Evolutionary conservation across 1,140 invertebrate genomes (phyloP), one percentile per base, ranked within the genome.

Genomic region (Drosophila nigrodunni): DNA sequence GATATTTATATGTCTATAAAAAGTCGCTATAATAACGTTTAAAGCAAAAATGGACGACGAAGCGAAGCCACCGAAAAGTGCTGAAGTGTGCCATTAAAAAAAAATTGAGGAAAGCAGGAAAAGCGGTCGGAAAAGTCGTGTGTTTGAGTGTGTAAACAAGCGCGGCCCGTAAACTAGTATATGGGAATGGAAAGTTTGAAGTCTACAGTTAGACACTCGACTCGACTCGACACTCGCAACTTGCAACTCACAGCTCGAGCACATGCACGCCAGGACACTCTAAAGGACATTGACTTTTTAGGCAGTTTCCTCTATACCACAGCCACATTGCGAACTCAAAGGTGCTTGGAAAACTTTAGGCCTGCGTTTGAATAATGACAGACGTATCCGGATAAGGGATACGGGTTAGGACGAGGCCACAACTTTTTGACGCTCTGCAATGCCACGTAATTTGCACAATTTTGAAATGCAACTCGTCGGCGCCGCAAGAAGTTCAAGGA

Each of bases 1-100:
- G 78, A 78, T 81, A 81, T 81, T 78, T 81, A 81, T 81, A 78
- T 78, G 78, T 68, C 78, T 76, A 81, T 81, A 81, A 81, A 78
- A 80, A 78, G 77, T 74, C 78, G 77, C 76, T 76, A 76, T 78
- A 78, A 81, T 81, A 78, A 76, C 78, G 77, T 80, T 80, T 80
- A 80, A 78, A 78, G 78, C 76, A 47, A 50, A 65, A 30, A 11
- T 18, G 54, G 37, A 41, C 49, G 69, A 60, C 70, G 64, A 55
- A 76, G 37, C 47, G 9, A 41, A 39, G 52, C 49, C 58, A 71
- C 11, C 59, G 43, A 69, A 61, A 74, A 57, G 60, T 57, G 62
- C 67, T 80, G 49, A 71, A 78, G 78, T 75, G 71, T 72, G 62
- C 76, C 78, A 81, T 81, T 81, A 81, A 81, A 81, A 81, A 65